Base-by-base conservation (phyloP, 2,797 vertebrate genomes). In the Tapirus indicus region DNA sequence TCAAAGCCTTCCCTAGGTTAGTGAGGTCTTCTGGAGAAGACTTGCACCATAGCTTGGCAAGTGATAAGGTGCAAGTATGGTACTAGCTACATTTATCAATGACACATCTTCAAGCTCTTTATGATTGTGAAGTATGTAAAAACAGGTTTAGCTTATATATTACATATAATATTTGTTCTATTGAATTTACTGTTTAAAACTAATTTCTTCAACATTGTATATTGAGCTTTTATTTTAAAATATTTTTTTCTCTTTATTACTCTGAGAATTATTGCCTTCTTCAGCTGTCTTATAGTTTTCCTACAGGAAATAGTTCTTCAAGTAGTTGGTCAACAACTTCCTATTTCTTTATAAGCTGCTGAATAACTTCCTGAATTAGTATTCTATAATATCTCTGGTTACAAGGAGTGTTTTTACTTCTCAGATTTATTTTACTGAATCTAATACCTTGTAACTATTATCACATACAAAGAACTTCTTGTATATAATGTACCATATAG, bases 251-350 rank as follows among this genome's bases (percentile, higher is more conserved):
- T 52, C 9, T 95, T 95, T 93, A 64, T 47, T 68, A 88, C 49
- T 29, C 16, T 97, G 93, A 97, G 94, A 69, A 97, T 97, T 98
- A 96, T 87, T 97, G 95, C 94, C 88, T 66, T 97, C 96, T 97
- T 97, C 98, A 97, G 97, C 82, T 98, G 93, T 98, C 98, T 97
- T 97, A 96, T 25, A 97, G 98, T 98, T 98, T 98, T 98, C 97
- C 98, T 98, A 90, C 98, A 98, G 99, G 99, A 99, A 99, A 97
- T 97, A 96, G 95, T 98, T 99, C 96, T 98, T 98, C 97, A 97
- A 98, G 97, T 96, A 98, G 98, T 98, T 99, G 98, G 98, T 99
- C 98, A 98, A 98, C 98, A 98, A 98, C 98, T 99, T 99, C 98
- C 99, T 98, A 96, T 99, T 99, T 98, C 98, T 98, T 98, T 98